These are phyloP conservation scores for Chymomyza procnemis DNA, from an alignment of 2,888 invertebrate genomes.

Conservation along the genomic window DNA sequence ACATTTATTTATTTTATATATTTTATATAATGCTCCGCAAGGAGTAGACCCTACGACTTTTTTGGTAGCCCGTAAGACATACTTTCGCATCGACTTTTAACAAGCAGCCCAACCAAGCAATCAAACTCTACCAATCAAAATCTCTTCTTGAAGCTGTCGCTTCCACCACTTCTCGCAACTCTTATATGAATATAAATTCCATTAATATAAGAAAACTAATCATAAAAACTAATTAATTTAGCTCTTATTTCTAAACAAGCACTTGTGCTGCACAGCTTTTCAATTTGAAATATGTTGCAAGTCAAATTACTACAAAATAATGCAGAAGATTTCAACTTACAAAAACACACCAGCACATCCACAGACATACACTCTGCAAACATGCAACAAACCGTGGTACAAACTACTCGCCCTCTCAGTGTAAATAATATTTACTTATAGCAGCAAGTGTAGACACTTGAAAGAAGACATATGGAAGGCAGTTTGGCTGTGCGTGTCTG, in stretches of 20 bases:
- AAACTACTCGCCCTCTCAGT: neutral
- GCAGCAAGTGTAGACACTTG: constrained; percentile 38
- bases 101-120: too few species aligned
- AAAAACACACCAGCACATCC: neutral
- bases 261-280: neutral
- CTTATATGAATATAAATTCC: constrained; percentile 1
- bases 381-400: neutral
- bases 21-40: too few species aligned
- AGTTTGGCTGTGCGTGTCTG: constrained; percentile 6
- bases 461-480: constrained; percentile 21
- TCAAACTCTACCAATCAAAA: too few species aligned
- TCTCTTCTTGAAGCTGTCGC: too few species aligned
- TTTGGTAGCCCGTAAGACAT: too few species aligned
- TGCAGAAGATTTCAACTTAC: neutral
- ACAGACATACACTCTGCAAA: constrained; percentile 12
- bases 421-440: constrained; percentile 11
- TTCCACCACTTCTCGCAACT: too few species aligned
- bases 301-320: neutral
- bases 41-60: too few species aligned
- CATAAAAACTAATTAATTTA: neutral
- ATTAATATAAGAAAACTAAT: neutral
- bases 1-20: too few species aligned
- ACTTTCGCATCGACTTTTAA: too few species aligned
- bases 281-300: constrained; percentile 8
- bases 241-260: neutral